Evolutionary conservation across 2,797 vertebrate species (phyloP).

Genomic region (Hydrolagus colliei): DNA sequence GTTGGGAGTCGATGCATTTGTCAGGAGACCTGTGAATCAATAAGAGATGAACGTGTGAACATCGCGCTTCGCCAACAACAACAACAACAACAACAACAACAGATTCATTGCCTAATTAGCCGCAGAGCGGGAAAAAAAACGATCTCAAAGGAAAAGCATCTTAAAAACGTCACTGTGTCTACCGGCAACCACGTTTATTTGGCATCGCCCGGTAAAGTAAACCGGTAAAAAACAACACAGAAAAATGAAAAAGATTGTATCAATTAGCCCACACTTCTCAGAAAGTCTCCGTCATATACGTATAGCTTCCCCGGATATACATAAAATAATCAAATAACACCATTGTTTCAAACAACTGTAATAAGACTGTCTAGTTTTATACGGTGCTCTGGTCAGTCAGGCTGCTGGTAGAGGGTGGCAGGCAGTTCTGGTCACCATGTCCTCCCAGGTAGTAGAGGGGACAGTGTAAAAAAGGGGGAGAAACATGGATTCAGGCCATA

Average conservation of each 20-base stretch:
- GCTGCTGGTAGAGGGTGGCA: too few species aligned
- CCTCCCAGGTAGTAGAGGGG: too few species aligned
- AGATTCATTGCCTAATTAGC: not conserved
- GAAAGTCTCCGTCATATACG: not conserved
- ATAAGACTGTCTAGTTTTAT: not conserved
- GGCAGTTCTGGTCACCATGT: too few species aligned
- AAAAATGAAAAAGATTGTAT: not conserved
- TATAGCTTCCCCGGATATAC: not conserved
- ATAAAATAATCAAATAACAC: not conserved
- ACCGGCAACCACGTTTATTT: not conserved
- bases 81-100: constrained; percentile 30
- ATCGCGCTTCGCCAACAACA: constrained; percentile 38
- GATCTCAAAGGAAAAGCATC: not conserved
- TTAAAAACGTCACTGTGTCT: not conserved
- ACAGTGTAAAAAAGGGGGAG: too few species aligned
- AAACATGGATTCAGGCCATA: too few species aligned
- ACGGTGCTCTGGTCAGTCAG: too few species aligned
- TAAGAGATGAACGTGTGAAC: constrained; percentile 54
- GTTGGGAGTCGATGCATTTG: constrained; percentile 56
- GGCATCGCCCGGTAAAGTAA: not conserved
- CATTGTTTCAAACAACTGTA: not conserved
- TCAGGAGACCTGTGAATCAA: constrained; percentile 84
- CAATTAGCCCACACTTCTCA: not conserved
- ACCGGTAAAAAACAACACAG: not conserved
- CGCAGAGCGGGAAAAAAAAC: not conserved